Conservation (phyloP, 1,140 invertebrate genomes). For the Ostrea denselamellosa region DNA sequence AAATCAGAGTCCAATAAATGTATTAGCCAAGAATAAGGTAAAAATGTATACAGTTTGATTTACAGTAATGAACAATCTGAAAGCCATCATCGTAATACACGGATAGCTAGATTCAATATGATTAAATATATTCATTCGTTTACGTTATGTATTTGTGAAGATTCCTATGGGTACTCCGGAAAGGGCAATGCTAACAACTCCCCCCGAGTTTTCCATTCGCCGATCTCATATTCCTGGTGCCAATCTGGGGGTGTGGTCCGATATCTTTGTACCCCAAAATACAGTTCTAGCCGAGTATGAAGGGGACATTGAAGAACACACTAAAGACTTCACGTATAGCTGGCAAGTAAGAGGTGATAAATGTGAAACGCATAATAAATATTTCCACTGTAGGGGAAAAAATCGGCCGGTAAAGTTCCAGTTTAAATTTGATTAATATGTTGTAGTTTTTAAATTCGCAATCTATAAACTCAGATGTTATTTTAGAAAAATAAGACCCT, state of each 20-base stretch:
- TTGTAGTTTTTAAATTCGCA: no score
- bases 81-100: no score
- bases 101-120: no score
- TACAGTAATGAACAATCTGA: no score
- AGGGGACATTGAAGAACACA: background rate
- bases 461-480: no score
- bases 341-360: background rate
- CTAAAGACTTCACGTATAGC: background rate
- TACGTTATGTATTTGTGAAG: background rate
- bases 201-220: background rate
- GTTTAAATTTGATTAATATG: no score
- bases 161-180: background rate
- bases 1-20: background rate
- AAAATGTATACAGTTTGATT: no score
- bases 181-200: background rate
- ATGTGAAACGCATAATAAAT: no score
- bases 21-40: background rate
- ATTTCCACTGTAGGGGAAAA: no score
- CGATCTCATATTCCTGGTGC: background rate
- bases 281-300: constrained; percentile 7
- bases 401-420: no score
- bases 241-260: background rate
- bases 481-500: no score
- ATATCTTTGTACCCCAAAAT: background rate
- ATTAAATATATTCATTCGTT: no score